Evolutionary conservation across 2,797 vertebrate species (phyloP), one percentile per base, ranked within the genome.

Genomic region (Scleropages formosus): DNA sequence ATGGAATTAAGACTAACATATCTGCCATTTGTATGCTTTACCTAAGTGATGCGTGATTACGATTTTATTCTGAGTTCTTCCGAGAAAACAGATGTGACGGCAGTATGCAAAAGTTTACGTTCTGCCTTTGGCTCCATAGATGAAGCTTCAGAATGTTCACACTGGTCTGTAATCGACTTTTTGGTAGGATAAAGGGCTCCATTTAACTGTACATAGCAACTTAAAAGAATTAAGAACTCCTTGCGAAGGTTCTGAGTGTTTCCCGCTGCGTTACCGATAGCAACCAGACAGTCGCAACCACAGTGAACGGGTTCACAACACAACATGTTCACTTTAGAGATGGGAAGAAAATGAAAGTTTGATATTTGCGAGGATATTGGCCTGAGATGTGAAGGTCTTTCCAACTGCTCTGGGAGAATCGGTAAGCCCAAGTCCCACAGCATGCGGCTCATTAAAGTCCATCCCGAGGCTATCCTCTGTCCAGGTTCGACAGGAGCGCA

Each of bases 381-480:
- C 16, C 24, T 22, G 22, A 44, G 65, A 46, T 66, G 20, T 15
- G 12, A 68, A 68, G 65, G 65, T 47, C n/a, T 68, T 47, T 68
- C 44, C 44, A n/a, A 1, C 39, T 68, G 46, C 66, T 24, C 68
- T 68, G 22, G 65, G 44, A 22, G 44, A 49, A 22, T 68, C n/a
- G 15, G 18, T 49, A 22, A 51, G 39, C 66, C 46, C n/a, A 67
- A 67, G 47, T 39, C 65, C 39, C 66, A 66, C 20, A 44, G 8
- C 22, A 66, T 46, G 20, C 44, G 68, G 66, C 66, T 68, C 66
- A 68, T 49, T 51, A 51, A 68, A 68, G 22, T 46, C 46, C 46
- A 68, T 68, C 46, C 18, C 65, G 44, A 65, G 8, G 8, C 4
- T n/a, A 4, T 16, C 1, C 31, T 39, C 31, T 39, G 2, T 39